phyloP scores from a whole-genome alignment of 2,797 vertebrate species.

The Acanthornis magna region DNA sequence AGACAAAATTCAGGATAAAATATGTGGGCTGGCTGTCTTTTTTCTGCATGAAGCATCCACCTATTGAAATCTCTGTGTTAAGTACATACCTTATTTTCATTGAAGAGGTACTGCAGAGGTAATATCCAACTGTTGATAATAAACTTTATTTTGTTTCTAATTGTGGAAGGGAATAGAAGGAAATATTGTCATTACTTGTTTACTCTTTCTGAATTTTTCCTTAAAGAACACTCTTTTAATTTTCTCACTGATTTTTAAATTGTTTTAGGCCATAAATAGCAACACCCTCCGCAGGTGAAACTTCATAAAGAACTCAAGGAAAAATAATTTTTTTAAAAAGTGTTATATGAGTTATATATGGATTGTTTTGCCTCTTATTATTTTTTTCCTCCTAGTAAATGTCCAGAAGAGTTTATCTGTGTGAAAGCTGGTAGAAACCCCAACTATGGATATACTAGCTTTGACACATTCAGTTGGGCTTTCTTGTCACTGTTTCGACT shows the following conservation, averaged over 20 bases:
- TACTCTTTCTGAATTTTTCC: background rate
- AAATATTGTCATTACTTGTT: background rate
- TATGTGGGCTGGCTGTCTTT: background rate
- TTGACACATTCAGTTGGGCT: conserved; percentile 95
- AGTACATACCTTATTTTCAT: background rate
- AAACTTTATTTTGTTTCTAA: background rate
- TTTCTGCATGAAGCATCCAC: background rate
- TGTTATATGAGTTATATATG: background rate
- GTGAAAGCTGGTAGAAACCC: conserved; percentile 82
- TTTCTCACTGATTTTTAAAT: background rate
- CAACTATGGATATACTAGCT: conserved; percentile 92
- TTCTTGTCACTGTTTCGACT: conserved; percentile 94
- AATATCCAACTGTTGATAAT: background rate
- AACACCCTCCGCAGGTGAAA: background rate
- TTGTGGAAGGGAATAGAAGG: background rate
- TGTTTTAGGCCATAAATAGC: background rate
- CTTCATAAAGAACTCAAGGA: background rate
- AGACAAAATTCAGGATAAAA: background rate
- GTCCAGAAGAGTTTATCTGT: conserved; percentile 85
- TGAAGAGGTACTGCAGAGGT: background rate
- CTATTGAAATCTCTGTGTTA: background rate
- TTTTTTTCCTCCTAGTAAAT: conserved; percentile 74
- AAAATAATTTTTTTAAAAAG: background rate
- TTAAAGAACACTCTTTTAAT: background rate
- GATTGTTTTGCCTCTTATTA: background rate